Conservation (phyloP, 2,888 invertebrate genomes). For the Caenorhabditis macrosperma region DNA sequence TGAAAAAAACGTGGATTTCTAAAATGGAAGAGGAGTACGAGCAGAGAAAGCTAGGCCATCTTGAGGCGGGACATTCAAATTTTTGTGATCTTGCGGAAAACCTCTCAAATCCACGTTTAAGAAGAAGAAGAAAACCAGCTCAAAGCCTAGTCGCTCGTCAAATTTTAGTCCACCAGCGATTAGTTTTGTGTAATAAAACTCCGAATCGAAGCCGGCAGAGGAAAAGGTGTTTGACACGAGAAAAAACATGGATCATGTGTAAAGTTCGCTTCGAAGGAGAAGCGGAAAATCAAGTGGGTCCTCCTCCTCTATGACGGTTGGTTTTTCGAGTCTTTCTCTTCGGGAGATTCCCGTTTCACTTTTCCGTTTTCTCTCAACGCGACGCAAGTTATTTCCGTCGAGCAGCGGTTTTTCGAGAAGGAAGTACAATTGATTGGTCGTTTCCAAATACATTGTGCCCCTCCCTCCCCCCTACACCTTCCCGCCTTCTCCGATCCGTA, state of each 20-base stretch:
- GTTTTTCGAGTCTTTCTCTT: not conserved
- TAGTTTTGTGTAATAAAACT: conserved; percentile 1
- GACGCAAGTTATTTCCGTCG: not conserved
- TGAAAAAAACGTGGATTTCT: no score
- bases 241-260: not conserved
- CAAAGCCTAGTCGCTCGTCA: not conserved
- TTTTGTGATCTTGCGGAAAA: not conserved
- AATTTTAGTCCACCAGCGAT: not conserved
- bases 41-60: no score
- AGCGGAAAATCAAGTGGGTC: no score
- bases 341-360: not conserved
- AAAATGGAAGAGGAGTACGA: no score
- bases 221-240: conserved; percentile 18
- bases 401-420: not conserved
- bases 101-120: no score
- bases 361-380: not conserved
- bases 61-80: not conserved
- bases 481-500: conserved; percentile 13
- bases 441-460: not conserved
- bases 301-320: no score
- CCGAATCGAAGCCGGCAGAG: not conserved
- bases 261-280: no score
- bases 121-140: not conserved
- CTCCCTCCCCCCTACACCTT: not conserved
- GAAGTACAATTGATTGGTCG: not conserved